Conservation (phyloP, 2,113 vertebrate genomes). For the Tachysurus vachellii region DNA sequence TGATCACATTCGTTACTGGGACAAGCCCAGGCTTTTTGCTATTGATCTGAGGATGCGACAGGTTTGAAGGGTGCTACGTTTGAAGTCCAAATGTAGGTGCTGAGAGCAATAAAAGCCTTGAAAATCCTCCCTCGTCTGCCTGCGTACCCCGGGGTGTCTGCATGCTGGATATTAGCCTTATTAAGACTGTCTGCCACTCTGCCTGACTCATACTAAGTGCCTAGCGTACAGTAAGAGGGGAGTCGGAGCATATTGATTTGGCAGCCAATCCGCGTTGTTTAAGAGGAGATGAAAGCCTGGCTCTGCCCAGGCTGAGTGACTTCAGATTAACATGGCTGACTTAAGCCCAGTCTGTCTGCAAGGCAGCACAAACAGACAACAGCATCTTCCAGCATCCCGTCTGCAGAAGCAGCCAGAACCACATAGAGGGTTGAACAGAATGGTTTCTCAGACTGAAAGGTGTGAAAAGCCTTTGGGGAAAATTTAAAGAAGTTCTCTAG, state of each 20-base stretch:
- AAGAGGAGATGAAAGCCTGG: constrained; percentile 65
- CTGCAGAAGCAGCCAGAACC: not conserved
- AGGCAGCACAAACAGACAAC: constrained; percentile 4
- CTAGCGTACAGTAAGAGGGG: constrained; percentile 50
- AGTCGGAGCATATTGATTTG: constrained; percentile 51
- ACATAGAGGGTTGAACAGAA: not conserved
- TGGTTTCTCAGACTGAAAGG: not conserved
- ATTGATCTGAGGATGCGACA: constrained; percentile 23
- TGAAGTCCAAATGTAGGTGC: constrained; percentile 32
- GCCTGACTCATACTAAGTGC: constrained; percentile 54
- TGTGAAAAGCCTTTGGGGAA: not conserved
- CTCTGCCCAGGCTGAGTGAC: constrained; percentile 26
- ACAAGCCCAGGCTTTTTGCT: constrained; percentile 13
- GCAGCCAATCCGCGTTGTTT: constrained; percentile 49
- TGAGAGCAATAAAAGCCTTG: constrained; percentile 53
- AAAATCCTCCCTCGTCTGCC: constrained; percentile 60
- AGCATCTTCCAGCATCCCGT: constrained; percentile 1
- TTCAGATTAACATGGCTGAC: constrained; percentile 36
- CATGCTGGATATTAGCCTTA: constrained; percentile 54
- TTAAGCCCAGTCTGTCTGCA: constrained; percentile 37
- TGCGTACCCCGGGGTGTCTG: constrained; percentile 43
- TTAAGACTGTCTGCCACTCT: constrained; percentile 53
- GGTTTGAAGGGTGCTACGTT: constrained; percentile 30
- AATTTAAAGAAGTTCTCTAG: not conserved
- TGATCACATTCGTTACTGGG: not conserved